Conservation (phyloP, 2,888 invertebrate species). For the Elgonia sp. region DNA sequence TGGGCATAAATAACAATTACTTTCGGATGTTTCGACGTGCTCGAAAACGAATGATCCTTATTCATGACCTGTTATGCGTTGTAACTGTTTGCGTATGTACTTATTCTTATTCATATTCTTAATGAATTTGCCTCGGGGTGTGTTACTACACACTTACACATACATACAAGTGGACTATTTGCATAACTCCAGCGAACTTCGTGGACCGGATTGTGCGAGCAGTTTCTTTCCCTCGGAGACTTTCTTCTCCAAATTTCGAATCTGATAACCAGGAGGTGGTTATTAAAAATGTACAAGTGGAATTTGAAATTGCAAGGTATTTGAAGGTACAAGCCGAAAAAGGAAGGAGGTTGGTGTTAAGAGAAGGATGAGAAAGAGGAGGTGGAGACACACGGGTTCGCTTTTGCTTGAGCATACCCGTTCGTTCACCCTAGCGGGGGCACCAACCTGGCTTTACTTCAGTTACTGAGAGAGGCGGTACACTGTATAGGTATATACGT, state of each 20-base stretch:
- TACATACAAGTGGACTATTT: slow-evolving; percentile 20
- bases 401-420: slow-evolving; percentile 82
- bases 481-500: slow-evolving; percentile 80
- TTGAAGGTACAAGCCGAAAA: slow-evolving; percentile 73
- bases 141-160: slow-evolving; percentile 12
- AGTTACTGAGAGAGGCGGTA: slow-evolving; percentile 82
- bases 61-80: slow-evolving; percentile 71
- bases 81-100: slow-evolving; percentile 72
- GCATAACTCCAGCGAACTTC: neutral
- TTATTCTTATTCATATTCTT: slow-evolving; percentile 74
- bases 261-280: slow-evolving; percentile 48
- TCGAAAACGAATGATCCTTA: slow-evolving; percentile 72
- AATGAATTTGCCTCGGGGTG: slow-evolving; percentile 73
- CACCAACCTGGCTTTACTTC: slow-evolving; percentile 87
- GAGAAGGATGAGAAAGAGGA: slow-evolving; percentile 80
- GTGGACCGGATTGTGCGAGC: neutral
- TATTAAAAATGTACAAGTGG: slow-evolving; percentile 72
- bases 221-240: slow-evolving; percentile 6
- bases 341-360: slow-evolving; percentile 75
- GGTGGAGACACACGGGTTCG: slow-evolving; percentile 84
- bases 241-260: slow-evolving; percentile 46
- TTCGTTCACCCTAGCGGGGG: slow-evolving; percentile 87
- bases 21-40: slow-evolving; percentile 68
- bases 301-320: slow-evolving; percentile 77
- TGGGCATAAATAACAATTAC: slow-evolving; percentile 72